Evolutionary conservation across 2,888 invertebrate species (phyloP).

Genomic region (Rhagonycha fulva): DNA sequence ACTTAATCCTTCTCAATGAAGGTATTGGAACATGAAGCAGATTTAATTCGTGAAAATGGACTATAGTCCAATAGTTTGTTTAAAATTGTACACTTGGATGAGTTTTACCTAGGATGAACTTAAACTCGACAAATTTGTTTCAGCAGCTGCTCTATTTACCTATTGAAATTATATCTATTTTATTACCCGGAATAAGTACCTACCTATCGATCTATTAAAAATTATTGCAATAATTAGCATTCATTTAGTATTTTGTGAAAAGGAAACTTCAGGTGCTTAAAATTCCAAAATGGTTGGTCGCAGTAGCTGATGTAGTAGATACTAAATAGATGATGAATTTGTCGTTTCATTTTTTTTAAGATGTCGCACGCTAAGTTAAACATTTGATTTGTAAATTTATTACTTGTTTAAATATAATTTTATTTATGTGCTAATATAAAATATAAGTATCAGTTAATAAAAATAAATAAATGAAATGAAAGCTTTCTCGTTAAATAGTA

Average conservation of each 20-base stretch:
- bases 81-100: neutral
- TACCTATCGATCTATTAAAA: neutral
- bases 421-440: neutral
- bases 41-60: too few relatives aligned
- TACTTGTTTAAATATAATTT: neutral
- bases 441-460: neutral
- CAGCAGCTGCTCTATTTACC: neutral
- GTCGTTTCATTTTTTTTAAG: neutral
- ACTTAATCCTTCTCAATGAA: too few relatives aligned
- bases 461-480: neutral
- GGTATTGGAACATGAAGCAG: too few relatives aligned
- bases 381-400: neutral
- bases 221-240: neutral
- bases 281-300: neutral
- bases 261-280: neutral
- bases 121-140: neutral
- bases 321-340: too few relatives aligned
- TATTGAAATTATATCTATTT: neutral
- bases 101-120: neutral
- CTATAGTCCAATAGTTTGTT: neutral
- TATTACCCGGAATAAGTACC: neutral
- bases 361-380: neutral
- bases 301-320: neutral
- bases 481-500: neutral
- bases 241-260: neutral